Percentiles rank a stretch among this genome's conserved stretches.
Conservation (phyloP, 37 sponge, comb jelly and placozoan species). For the Haliclona indistincta region DNA sequence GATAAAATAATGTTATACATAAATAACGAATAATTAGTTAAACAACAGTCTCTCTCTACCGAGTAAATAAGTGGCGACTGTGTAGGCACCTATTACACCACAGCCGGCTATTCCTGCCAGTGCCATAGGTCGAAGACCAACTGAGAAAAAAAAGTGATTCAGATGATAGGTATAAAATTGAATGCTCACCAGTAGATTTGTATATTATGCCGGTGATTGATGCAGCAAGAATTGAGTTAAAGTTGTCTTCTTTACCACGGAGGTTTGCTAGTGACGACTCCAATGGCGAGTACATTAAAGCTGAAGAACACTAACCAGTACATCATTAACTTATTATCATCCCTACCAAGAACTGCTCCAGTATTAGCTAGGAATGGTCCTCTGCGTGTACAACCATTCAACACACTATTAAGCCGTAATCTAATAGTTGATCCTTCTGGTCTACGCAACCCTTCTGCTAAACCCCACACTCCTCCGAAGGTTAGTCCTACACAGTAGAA, state of each 20-base stretch:
- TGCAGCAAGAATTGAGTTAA: constrained; percentile 66
- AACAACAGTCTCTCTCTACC: not conserved
- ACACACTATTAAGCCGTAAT: constrained; percentile 40
- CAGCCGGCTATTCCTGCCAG: constrained; percentile 50
- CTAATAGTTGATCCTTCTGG: constrained; percentile 30
- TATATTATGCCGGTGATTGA: constrained; percentile 64
- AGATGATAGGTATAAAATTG: not conserved
- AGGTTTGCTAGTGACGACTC: constrained; percentile 40
- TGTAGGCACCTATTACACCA: constrained; percentile 36
- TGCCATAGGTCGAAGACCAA: constrained; percentile 49
- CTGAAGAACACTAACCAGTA: constrained; percentile 8
- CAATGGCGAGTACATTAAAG: constrained; percentile 65
- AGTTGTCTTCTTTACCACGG: constrained; percentile 51
- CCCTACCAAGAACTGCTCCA: constrained; percentile 66
- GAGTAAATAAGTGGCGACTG: not conserved
- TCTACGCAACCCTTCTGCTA: constrained; percentile 52
- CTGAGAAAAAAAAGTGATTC: constrained; percentile 18
- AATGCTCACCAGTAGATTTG: constrained; percentile 71
- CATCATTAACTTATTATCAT: not conserved
- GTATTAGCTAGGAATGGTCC: constrained; percentile 79
- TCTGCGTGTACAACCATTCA: constrained; percentile 72
- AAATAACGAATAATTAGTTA: not conserved
- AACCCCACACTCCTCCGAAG: constrained; percentile 68
- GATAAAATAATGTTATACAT: not conserved
- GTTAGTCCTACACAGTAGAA: constrained; percentile 26